Percentiles rank a stretch among this genome's conserved stretches.
These are phyloP conservation scores for Cheilosia scutellata DNA, from an alignment of 2,888 invertebrate genomes.

Conservation along the genomic window DNA sequence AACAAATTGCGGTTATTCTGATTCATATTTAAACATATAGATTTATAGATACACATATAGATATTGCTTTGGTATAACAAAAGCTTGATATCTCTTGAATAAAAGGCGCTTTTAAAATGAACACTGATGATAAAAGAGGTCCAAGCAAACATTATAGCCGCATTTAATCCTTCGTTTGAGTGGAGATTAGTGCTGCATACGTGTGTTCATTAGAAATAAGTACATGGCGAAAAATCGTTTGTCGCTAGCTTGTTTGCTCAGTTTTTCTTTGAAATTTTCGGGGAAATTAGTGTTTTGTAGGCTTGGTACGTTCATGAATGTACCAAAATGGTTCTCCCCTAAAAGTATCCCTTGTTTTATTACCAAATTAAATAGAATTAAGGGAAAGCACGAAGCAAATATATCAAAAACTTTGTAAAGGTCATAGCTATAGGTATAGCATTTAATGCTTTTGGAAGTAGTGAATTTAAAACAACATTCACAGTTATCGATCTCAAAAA, in stretches of 20 bases:
- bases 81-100: slow-evolving; percentile 1
- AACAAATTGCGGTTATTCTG: background rate
- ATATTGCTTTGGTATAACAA: background rate
- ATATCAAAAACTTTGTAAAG: background rate
- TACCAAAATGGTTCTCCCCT: background rate
- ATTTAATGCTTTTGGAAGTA: too few species aligned
- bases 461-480: too few species aligned
- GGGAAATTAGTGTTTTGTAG: background rate
- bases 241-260: background rate
- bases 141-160: slow-evolving; percentile 8
- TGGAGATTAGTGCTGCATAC: slow-evolving; percentile 15
- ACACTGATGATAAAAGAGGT: background rate
- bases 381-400: slow-evolving; percentile 6
- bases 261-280: slow-evolving; percentile 6
- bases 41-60: background rate
- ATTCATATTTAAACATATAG: background rate
- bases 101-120: background rate
- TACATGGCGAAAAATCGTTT: background rate
- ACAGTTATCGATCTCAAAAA: too few species aligned
- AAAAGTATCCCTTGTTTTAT: background rate
- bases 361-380: slow-evolving; percentile 3
- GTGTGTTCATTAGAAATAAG: slow-evolving; percentile 34
- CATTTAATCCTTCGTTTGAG: slow-evolving; percentile 24
- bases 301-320: background rate
- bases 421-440: background rate